phyloP scores from a whole-genome alignment of 2,888 invertebrate genomes.

The Linnaemya vulpina region DNA sequence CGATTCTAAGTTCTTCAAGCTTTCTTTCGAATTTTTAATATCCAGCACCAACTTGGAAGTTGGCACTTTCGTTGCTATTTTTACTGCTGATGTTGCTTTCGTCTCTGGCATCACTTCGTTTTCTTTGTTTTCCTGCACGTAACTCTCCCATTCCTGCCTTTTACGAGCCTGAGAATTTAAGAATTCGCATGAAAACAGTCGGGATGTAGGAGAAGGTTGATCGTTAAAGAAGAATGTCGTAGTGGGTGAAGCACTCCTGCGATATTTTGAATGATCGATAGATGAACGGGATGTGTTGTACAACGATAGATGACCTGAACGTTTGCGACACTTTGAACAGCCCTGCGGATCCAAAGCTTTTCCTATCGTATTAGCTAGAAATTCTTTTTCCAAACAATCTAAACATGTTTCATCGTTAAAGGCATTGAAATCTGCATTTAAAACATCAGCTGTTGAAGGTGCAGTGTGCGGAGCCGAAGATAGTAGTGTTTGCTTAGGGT shows the following conservation, averaged over 20 bases:
- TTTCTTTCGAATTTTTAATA: constrained; percentile 75
- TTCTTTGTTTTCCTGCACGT: constrained; percentile 63
- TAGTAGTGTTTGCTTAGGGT: constrained; percentile 61
- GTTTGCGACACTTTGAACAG: constrained; percentile 79
- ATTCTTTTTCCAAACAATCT: constrained; percentile 82
- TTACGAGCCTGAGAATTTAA: constrained; percentile 67
- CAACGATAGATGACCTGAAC: constrained; percentile 71
- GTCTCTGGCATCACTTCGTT: constrained; percentile 8
- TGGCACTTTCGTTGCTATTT: constrained; percentile 32
- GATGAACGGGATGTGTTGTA: constrained; percentile 55
- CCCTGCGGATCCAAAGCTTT: constrained; percentile 79
- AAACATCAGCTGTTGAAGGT: constrained; percentile 59
- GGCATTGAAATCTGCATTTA: constrained; percentile 72
- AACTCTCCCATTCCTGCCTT: constrained; percentile 69
- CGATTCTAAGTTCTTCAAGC: constrained; percentile 68
- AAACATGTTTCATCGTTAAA: constrained; percentile 80
- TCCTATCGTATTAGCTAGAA: constrained; percentile 81
- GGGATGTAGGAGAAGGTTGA: constrained; percentile 65
- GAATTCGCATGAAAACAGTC: constrained; percentile 68
- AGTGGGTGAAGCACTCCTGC: constrained; percentile 66
- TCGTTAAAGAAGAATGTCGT: constrained; percentile 63
- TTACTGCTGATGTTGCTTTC: not conserved
- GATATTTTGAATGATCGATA: constrained; percentile 61
- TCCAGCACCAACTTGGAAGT: constrained; percentile 18
- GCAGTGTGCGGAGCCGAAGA: constrained; percentile 73